Evolutionary conservation across 53 echinoderm and acorn worm species (phyloP).

Genomic region (Echinometra lucunter): DNA sequence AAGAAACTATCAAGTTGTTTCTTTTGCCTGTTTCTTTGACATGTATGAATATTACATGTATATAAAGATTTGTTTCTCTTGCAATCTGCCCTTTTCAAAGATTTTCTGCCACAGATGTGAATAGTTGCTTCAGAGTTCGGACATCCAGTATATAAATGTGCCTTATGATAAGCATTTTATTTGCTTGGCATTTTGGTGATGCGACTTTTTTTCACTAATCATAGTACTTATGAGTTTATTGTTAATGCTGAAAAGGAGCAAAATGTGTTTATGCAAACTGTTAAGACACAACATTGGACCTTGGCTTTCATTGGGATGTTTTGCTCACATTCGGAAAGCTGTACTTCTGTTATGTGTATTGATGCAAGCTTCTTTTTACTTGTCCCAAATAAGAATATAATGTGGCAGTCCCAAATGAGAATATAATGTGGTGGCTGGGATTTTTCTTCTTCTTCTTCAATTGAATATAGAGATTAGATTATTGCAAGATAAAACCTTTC

Average conservation of each 20-base stretch:
- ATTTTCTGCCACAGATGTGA: background rate
- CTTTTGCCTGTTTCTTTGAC: background rate
- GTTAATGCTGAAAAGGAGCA: background rate
- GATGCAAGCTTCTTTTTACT: background rate
- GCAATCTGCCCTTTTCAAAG: background rate
- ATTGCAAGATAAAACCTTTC: background rate
- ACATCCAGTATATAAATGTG: background rate
- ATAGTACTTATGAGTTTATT: background rate
- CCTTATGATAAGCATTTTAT: constrained; percentile 13
- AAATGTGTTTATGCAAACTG: background rate
- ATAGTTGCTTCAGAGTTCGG: background rate
- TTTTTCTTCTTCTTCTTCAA: background rate
- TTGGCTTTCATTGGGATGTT: background rate
- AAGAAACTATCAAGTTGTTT: background rate
- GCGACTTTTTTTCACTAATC: background rate
- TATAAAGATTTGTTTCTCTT: background rate
- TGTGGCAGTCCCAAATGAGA: background rate
- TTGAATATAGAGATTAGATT: constrained; percentile 1
- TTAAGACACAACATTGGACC: background rate
- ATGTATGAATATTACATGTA: background rate
- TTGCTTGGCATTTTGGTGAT: background rate
- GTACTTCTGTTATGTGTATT: background rate
- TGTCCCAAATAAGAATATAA: background rate
- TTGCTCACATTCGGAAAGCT: background rate
- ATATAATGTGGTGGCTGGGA: constrained; percentile 5